Evolutionary conservation across 2,797 vertebrate genomes (phyloP).

Genomic region (Tinamus major): DNA sequence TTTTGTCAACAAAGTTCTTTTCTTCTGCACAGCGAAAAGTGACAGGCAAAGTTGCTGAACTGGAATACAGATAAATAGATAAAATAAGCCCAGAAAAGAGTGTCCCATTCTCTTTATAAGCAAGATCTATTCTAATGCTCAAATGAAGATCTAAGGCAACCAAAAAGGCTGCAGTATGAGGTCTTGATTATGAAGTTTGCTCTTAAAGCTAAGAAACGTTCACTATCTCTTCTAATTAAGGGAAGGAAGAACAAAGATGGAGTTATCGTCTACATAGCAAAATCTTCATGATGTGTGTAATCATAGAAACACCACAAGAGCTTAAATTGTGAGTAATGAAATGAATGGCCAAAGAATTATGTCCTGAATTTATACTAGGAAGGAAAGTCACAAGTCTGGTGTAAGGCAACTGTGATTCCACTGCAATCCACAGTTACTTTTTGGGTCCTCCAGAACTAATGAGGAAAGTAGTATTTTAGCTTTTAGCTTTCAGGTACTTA

Average conservation of each 20-base stretch:
- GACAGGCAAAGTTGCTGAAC: conserved; percentile 95
- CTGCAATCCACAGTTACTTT: neutral
- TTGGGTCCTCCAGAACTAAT: neutral
- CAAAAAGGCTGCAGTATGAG: neutral
- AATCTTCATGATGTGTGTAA: neutral
- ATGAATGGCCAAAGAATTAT: neutral
- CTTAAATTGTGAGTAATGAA: neutral
- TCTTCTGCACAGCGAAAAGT: conserved; percentile 97
- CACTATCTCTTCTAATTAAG: neutral
- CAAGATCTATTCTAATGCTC: neutral
- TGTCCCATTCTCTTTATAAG: neutral
- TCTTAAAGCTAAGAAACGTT: neutral
- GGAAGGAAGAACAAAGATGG: neutral
- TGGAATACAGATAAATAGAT: conserved; percentile 66
- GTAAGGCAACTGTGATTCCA: neutral
- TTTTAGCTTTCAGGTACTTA: neutral
- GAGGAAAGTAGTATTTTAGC: neutral
- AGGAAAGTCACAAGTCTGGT: rapidly evolving
- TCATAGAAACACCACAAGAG: neutral
- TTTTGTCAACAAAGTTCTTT: conserved; percentile 92
- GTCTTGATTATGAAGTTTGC: neutral
- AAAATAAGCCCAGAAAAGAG: neutral
- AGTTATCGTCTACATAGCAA: neutral
- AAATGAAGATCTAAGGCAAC: neutral
- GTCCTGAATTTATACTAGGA: neutral